Percentiles rank a stretch among this genome's conserved stretches.
Evolutionary conservation across 35 echinoderm and acorn worm species (phyloP).

Genomic region (Holothuria glaberrima): DNA sequence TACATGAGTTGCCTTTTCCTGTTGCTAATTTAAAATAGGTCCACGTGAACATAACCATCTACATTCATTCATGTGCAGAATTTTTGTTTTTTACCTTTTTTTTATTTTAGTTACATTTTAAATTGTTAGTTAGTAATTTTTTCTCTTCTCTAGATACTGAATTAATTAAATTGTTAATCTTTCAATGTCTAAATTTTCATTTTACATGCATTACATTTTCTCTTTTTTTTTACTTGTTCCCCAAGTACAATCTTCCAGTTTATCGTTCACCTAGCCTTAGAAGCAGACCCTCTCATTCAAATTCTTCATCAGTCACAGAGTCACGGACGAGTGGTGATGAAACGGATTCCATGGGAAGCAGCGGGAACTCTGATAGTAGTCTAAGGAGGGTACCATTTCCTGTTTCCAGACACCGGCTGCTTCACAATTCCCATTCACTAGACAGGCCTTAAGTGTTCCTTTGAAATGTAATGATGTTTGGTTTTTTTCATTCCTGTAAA

Average conservation of each 20-base stretch:
- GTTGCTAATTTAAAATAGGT: no score
- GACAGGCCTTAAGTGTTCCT: constrained; percentile 52
- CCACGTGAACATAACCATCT: no score
- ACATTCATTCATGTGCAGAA: no score
- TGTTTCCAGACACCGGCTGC: constrained; percentile 12
- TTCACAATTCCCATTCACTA: constrained; percentile 54
- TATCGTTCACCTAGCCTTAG: constrained; percentile 61
- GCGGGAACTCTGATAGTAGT: constrained; percentile 45
- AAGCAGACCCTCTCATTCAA: constrained; percentile 52
- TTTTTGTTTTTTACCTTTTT: no score
- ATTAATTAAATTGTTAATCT: no score
- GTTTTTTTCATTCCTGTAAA: neutral
- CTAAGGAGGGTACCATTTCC: constrained; percentile 36
- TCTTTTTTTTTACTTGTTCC: neutral
- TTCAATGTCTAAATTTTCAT: neutral
- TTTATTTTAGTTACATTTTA: no score
- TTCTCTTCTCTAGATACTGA: no score
- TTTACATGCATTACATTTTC: neutral
- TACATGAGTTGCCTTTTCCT: no score
- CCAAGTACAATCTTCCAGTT: constrained; percentile 55
- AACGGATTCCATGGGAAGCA: constrained; percentile 51
- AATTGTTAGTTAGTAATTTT: no score
- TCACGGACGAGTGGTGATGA: constrained; percentile 53
- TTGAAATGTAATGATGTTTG: neutral
- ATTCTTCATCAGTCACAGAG: constrained; percentile 49